Percentiles rank a stretch among this genome's conserved stretches.
These are phyloP conservation scores for Lucifuga dentata DNA, from an alignment of 2,113 vertebrate genomes.

Conservation along the genomic window DNA sequence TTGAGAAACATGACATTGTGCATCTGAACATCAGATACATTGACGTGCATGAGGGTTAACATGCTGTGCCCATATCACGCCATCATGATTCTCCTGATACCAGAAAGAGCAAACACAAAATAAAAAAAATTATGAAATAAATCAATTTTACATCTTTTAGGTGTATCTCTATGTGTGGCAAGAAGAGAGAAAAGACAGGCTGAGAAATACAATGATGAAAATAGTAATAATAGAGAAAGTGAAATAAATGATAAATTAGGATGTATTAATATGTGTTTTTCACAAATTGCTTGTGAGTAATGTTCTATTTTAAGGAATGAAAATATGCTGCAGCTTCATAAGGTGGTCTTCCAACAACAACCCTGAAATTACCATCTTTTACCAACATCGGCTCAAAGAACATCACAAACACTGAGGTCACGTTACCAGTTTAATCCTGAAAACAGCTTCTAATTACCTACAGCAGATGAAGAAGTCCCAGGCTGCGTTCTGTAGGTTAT, in stretches of 20 bases:
- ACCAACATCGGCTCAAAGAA: not conserved
- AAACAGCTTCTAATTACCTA: constrained; percentile 17
- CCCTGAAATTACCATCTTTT: constrained; percentile 2
- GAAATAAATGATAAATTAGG: too few relatives aligned
- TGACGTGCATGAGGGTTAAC: not conserved
- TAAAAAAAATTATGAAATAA: too few relatives aligned
- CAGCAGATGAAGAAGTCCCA: not conserved
- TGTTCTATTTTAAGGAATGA: not conserved
- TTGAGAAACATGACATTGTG: too few relatives aligned
- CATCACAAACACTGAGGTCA: constrained; percentile 9
- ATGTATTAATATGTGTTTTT: too few relatives aligned
- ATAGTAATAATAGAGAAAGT: too few relatives aligned
- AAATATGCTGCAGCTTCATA: not conserved
- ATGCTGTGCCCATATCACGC: not conserved
- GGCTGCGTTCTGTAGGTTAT: constrained; percentile 7
- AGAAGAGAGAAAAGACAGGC: too few relatives aligned
- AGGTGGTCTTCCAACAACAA: constrained; percentile 11
- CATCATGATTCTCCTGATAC: too few relatives aligned
- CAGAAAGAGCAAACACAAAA: too few relatives aligned
- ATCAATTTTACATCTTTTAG: too few relatives aligned
- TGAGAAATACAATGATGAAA: too few relatives aligned
- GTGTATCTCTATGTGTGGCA: too few relatives aligned
- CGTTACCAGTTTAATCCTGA: not conserved
- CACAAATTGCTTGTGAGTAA: not conserved
- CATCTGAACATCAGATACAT: not conserved